Conservation (phyloP, 2,888 invertebrate species). For the Oscheius sp. region DNA sequence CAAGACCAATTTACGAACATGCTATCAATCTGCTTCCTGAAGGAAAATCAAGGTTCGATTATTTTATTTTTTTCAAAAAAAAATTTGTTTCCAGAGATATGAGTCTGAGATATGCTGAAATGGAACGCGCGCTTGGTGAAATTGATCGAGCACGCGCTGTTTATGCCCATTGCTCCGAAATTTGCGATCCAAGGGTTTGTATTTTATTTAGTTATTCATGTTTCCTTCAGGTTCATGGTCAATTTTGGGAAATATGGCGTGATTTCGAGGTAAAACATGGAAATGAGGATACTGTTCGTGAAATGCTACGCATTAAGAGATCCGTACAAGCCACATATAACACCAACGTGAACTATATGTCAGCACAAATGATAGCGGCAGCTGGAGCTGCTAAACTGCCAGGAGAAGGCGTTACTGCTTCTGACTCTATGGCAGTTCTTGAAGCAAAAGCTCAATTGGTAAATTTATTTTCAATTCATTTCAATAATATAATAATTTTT, state of each 20-base stretch:
- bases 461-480: neutral
- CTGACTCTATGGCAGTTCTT: conserved; percentile 25
- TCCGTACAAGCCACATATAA: conserved; percentile 85
- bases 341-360: conserved; percentile 98
- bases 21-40: conserved; percentile 93
- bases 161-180: conserved; percentile 97
- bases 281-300: conserved; percentile 96
- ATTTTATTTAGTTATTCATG: neutral
- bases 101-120: conserved; percentile 94
- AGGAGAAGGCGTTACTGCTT: conserved; percentile 18
- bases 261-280: conserved; percentile 98
- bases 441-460: conserved; percentile 18
- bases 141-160: conserved; percentile 95
- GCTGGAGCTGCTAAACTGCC: conserved; percentile 32
- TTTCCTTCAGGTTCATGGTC: conserved; percentile 78
- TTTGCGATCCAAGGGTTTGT: conserved; percentile 93
- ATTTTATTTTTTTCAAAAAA: conserved; percentile 13
- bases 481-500: neutral
- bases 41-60: conserved; percentile 78
- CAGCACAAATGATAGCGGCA: conserved; percentile 91
- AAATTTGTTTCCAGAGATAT: conserved; percentile 79
- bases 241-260: conserved; percentile 99
- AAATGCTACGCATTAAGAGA: conserved; percentile 80
- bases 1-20: conserved; percentile 95
- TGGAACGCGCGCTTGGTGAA: conserved; percentile 97